Evolutionary conservation across 2,113 vertebrate species (phyloP).

Genomic region (Lepus europaeus): DNA sequence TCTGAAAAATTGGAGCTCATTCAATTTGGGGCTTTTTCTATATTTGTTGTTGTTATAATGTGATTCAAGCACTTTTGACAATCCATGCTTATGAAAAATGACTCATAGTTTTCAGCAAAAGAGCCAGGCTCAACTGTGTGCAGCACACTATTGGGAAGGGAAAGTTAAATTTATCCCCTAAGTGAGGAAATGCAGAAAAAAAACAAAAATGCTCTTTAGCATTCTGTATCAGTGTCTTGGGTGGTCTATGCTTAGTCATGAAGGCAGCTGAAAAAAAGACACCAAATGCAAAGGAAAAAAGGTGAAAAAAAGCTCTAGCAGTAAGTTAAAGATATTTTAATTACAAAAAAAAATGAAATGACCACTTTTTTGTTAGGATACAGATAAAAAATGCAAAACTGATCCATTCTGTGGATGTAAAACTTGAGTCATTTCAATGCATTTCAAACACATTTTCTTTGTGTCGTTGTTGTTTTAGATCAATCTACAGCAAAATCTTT

Average conservation of each 20-base stretch:
- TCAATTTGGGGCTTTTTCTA: slow-evolving; percentile 61
- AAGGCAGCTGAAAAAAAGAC: neutral
- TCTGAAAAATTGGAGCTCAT: slow-evolving; percentile 56
- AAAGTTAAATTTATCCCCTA: slow-evolving; percentile 73
- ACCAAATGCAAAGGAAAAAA: neutral
- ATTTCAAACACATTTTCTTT: neutral
- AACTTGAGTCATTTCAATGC: neutral
- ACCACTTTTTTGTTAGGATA: neutral
- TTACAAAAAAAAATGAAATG: neutral
- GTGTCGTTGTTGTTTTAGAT: neutral
- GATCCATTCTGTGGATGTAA: neutral
- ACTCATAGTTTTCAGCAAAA: slow-evolving; percentile 76
- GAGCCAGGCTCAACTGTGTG: slow-evolving; percentile 61
- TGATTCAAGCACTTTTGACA: slow-evolving; percentile 73
- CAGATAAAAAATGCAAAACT: neutral
- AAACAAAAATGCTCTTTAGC: neutral
- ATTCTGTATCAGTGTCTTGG: neutral
- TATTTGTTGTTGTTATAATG: slow-evolving; percentile 65
- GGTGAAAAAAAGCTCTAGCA: neutral
- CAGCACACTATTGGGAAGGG: slow-evolving; percentile 35
- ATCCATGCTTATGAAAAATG: slow-evolving; percentile 79
- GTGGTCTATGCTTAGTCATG: slow-evolving; percentile 17
- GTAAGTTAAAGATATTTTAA: neutral
- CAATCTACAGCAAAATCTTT: neutral
- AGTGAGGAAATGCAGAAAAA: slow-evolving; percentile 59